Evolutionary conservation across 2,797 vertebrate genomes (phyloP), one percentile per base, ranked within the genome.

Genomic region (Spondyliosoma cantharus): DNA sequence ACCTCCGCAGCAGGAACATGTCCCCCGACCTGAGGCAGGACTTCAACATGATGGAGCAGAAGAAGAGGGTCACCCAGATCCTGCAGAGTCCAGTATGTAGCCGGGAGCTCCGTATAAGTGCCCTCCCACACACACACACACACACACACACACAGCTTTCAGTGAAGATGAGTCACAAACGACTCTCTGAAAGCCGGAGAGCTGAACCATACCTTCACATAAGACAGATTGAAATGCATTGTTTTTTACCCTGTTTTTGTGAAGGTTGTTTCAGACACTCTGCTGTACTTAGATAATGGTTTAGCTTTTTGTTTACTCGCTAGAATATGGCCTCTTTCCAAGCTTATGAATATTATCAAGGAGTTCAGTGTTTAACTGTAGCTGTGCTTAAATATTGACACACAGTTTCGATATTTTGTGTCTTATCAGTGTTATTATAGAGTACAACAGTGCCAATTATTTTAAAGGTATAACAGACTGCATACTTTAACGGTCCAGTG

Each of bases 21-120:
- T 97, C 97, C 63, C 97, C 97, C 2, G 97, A 99, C 89, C 94
- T 99, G 81, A 95, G 96, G 71, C 97, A 98, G 93, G 98, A 99
- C 91, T 98, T 98, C 94, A 99, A 96, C 60, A 97, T 99, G 97
- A 99, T 99, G 98, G 97, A 97, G 90, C 96, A 98, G 89, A 97
- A 96, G 93, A 99, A 98, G 90, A 95, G 97, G 78, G 97, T 98
- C 86, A 98, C 97, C 83, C 97, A 98, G 91, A 98, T 98, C 88
- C 95, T 99, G 57, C 97, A 97, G 91, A 98, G 97, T 93, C 97
- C 97, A 59, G 97, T 99, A 93, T 20, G 90, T 92, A 91, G 67
- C 86, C 72, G 0, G n/a, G 78, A 60, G 74, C 80, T 72, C 48
- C 3, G 2, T 67, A 64, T 66, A 64, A 80, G 66, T 74, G 37